Base-by-base conservation (phyloP, 2,888 invertebrate genomes). In the Mythimna loreyi region DNA sequence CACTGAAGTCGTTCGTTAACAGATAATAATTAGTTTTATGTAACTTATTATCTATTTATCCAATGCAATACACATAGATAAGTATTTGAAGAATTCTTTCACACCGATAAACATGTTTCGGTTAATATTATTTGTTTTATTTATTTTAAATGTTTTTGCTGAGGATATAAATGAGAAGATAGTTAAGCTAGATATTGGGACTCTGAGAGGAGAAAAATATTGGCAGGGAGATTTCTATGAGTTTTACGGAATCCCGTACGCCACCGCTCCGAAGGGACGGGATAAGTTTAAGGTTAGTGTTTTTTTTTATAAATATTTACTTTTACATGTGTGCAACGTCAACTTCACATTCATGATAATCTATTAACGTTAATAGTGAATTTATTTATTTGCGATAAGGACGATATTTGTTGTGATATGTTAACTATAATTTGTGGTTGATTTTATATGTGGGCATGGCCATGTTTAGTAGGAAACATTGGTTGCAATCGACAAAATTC, bases 211-310 rank as follows among this genome's bases (percentile, higher is more conserved):
- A 0, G 87, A 86, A n/a, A 94, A 93, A 49, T 93, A 89, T 64
- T 95, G 95, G 95, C 88, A 93, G 85, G 95, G 94, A 0, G 94
- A 95, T 56, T 94, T 88, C 63, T 93, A 90, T 80, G 94, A 94
- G 66, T 96, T 94, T 64, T 94, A 87, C 61, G 94, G 94, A 4
- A 80, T 96, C 0, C 95, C 95, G 0, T 96, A 94, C 69, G 95
- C 95, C 0, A 90, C 83, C 2, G 90, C 81, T 0, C 95, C 95
- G 0, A 91, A 83, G 28, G 95, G 95, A 11, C 77, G 89, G 30
- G 92, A 96, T 63, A 85, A 83, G 36, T 96, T 85, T 85, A 92
- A 95, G 92, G 95, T 96, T 73, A 55, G 67, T 66, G 8, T 0
- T 8, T n/a, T 2, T 30, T 40, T 30, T n/a, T 9, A n/a, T n/a